phyloP scores from a whole-genome alignment of 2,113 vertebrate species.

The Dendropsophus ebraccatus region DNA sequence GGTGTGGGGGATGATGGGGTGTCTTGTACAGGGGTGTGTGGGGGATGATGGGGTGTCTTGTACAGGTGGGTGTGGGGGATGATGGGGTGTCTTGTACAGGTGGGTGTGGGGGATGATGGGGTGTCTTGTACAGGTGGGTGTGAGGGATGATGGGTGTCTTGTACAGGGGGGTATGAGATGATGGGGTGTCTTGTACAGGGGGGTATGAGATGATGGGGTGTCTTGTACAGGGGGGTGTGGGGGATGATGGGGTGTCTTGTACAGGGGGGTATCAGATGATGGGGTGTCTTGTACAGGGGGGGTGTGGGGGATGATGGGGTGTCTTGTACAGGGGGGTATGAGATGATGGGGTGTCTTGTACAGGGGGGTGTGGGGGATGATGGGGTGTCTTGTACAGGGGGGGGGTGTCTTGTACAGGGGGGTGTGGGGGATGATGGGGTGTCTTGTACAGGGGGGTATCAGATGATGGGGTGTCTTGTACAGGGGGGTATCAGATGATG shows the following conservation, averaged over 20 bases:
- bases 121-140: too few species aligned
- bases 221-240: too few species aligned
- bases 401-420: background rate
- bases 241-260: too few species aligned
- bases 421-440: background rate
- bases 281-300: background rate
- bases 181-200: background rate
- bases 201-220: too few species aligned
- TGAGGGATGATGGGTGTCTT: background rate
- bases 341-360: background rate
- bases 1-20: background rate
- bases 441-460: background rate
- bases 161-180: background rate
- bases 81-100: background rate
- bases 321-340: background rate
- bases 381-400: background rate
- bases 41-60: background rate
- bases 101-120: background rate
- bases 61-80: background rate
- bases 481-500: background rate
- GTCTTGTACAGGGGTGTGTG: background rate
- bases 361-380: background rate
- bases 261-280: too few species aligned
- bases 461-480: background rate
- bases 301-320: background rate